Evolutionary conservation across 2,113 vertebrate genomes (phyloP).

Genomic region (Hippotragus niger): DNA sequence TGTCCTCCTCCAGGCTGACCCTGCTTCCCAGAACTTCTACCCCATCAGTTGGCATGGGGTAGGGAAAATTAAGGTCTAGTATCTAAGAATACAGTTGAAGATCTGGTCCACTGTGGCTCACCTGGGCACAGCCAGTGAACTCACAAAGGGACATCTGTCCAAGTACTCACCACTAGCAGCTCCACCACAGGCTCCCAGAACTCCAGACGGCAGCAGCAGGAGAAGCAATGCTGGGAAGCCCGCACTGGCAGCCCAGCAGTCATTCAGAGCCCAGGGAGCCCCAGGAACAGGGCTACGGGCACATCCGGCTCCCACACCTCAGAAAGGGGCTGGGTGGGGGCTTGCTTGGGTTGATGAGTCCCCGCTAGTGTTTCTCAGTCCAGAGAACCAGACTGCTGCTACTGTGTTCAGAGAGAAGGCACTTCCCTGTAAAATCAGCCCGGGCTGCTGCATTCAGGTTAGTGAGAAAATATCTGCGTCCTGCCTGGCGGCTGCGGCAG

Average conservation of each 20-base stretch:
- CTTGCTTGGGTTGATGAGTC: background rate
- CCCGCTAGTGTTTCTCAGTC: background rate
- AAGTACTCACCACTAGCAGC: background rate
- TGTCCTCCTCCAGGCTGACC: background rate
- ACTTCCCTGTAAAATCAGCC: background rate
- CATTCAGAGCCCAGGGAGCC: background rate
- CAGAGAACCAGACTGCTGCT: background rate
- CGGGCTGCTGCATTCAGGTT: background rate
- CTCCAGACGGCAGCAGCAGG: background rate
- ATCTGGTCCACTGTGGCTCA: background rate
- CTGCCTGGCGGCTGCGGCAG: background rate
- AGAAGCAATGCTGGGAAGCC: background rate
- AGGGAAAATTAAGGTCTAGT: background rate
- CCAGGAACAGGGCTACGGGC: background rate
- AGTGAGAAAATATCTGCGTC: background rate
- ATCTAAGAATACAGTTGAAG: background rate
- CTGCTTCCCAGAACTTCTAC: background rate
- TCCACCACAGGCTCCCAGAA: background rate
- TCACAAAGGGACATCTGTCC: background rate
- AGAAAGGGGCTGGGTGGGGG: rapidly evolving
- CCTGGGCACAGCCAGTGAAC: background rate
- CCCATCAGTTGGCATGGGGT: background rate
- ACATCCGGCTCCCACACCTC: rapidly evolving
- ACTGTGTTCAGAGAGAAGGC: background rate
- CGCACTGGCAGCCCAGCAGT: background rate